These are phyloP conservation scores for Ophioninae sp. DNA, from an alignment of 2,888 invertebrate genomes.

Conservation along the genomic window DNA sequence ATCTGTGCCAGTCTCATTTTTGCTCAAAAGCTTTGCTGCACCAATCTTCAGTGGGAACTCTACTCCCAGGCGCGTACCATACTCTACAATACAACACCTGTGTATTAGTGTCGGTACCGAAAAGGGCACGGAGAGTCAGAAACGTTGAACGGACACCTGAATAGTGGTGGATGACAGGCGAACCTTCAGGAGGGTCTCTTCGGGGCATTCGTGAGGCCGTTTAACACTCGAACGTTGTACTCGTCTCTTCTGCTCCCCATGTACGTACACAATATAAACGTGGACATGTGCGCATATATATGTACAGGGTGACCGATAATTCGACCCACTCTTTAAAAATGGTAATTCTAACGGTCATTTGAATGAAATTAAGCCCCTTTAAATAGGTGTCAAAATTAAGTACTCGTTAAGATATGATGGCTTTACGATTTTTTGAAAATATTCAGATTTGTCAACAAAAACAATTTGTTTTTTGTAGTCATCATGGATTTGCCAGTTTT, in stretches of 20 bases:
- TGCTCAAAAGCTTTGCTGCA: background rate
- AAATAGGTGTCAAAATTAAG: too few species aligned
- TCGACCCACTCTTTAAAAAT: too few species aligned
- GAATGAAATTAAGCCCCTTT: too few species aligned
- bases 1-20: background rate
- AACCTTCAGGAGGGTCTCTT: slow-evolving; percentile 38
- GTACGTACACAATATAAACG: background rate
- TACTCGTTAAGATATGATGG: too few species aligned
- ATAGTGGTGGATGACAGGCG: slow-evolving; percentile 49
- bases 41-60: background rate
- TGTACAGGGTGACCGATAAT: too few species aligned
- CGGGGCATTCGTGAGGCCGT: slow-evolving; percentile 41
- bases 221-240: slow-evolving; percentile 56
- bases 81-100: background rate
- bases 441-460: too few species aligned
- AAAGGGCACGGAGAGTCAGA: slow-evolving; percentile 36
- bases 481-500: too few species aligned
- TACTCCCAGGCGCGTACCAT: background rate
- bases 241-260: slow-evolving; percentile 24
- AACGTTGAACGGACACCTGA: slow-evolving; percentile 46
- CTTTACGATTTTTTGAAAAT: too few species aligned
- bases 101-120: slow-evolving; percentile 30
- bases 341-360: too few species aligned
- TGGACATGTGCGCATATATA: background rate
- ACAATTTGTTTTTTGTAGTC: too few species aligned